These are phyloP conservation scores for Tetramorium alpestre DNA, from an alignment of 1,140 invertebrate species.

Conservation along the genomic window DNA sequence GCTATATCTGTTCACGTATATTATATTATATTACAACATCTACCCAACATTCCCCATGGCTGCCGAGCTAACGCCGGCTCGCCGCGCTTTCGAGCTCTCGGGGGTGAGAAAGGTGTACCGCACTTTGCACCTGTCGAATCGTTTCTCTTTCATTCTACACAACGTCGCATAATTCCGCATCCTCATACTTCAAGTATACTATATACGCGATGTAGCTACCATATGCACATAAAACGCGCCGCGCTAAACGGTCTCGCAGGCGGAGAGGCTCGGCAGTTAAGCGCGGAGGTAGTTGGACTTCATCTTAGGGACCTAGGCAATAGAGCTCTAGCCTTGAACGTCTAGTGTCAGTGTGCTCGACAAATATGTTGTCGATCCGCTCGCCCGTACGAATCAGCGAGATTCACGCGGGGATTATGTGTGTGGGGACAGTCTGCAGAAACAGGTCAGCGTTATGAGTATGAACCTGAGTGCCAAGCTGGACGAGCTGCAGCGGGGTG, in stretches of 20 bases:
- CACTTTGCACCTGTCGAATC: conserved; percentile 38
- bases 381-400: conserved; percentile 66
- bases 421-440: conserved; percentile 92
- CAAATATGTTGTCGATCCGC: conserved; percentile 67
- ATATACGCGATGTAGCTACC: neutral
- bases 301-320: conserved; percentile 59
- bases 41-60: conserved; percentile 63
- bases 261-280: conserved; percentile 76
- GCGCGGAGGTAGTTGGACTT: conserved; percentile 66
- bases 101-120: conserved; percentile 1
- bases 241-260: conserved; percentile 49
- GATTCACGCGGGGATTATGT: conserved; percentile 72
- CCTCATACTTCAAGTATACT: neutral
- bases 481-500: conserved; percentile 95
- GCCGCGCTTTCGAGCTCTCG: conserved; percentile 40
- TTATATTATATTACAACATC: conserved; percentile 49
- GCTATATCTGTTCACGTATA: conserved; percentile 51
- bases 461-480: conserved; percentile 96
- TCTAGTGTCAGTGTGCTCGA: conserved; percentile 72
- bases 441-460: conserved; percentile 98
- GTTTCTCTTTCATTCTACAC: conserved; percentile 3
- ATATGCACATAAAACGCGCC: conserved; percentile 15
- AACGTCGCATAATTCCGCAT: conserved; percentile 15
- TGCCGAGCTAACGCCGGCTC: conserved; percentile 71
- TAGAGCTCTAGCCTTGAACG: conserved; percentile 70